Conservation (phyloP, 2,113 vertebrate species). For the Zapus hudsonius region DNA sequence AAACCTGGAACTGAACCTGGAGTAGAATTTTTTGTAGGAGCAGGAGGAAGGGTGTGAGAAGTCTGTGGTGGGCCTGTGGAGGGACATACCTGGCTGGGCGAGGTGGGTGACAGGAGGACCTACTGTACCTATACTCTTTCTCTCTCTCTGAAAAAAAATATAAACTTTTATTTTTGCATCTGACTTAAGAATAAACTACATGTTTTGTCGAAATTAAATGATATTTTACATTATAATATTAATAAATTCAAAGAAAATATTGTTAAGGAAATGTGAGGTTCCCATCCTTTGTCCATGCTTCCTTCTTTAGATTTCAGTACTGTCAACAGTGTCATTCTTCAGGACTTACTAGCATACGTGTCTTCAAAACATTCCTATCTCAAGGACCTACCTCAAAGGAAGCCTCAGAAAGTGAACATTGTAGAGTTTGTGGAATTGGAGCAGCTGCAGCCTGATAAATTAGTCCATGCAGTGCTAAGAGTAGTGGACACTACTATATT, state of each 20-base stretch:
- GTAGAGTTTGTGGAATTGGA: slow-evolving; percentile 86
- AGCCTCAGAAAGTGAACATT: slow-evolving; percentile 83
- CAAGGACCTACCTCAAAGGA: slow-evolving; percentile 81
- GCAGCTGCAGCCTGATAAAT: slow-evolving; percentile 86
- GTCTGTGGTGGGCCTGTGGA: too few relatives aligned
- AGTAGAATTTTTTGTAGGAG: too few relatives aligned
- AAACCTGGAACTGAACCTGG: too few relatives aligned
- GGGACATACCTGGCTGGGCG: too few relatives aligned
- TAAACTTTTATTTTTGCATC: too few relatives aligned
- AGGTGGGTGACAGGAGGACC: too few relatives aligned
- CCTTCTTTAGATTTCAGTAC: slow-evolving; percentile 76
- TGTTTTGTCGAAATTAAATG: slow-evolving; percentile 49
- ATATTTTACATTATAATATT: slow-evolving; percentile 33
- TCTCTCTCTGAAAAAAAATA: too few relatives aligned
- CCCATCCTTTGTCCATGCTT: neutral
- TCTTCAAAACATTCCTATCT: slow-evolving; percentile 87
- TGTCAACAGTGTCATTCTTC: slow-evolving; percentile 77
- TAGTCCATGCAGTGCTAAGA: slow-evolving; percentile 90
- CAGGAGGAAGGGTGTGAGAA: too few relatives aligned
- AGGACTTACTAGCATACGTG: slow-evolving; percentile 85
- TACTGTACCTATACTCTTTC: too few relatives aligned
- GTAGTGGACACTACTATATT: slow-evolving; percentile 85
- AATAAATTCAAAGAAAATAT: slow-evolving; percentile 3
- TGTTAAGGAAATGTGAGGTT: slow-evolving; percentile 4
- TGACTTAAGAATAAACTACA: slow-evolving; percentile 23